phyloP scores from a whole-genome alignment of 2,888 invertebrate genomes.

The Hirtodrosophila confusa region DNA sequence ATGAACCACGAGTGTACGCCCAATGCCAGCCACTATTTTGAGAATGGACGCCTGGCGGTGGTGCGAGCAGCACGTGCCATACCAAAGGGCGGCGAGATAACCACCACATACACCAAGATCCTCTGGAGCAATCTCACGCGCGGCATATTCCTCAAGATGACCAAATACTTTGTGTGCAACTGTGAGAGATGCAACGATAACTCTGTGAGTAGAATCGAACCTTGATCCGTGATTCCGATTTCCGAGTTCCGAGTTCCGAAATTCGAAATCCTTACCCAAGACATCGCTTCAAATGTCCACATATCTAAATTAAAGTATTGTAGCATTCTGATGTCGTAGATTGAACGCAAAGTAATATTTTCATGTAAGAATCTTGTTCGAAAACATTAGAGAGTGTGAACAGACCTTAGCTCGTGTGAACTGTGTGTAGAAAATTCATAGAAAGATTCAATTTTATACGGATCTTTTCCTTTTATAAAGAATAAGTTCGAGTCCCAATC shows the following conservation, averaged over 20 bases:
- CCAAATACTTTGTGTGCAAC: slow-evolving; percentile 89
- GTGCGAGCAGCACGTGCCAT: slow-evolving; percentile 87
- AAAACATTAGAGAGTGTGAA: too few relatives aligned
- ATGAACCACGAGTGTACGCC: slow-evolving; percentile 90
- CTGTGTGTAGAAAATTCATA: too few relatives aligned
- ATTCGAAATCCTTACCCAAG: neutral
- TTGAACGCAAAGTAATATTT: too few relatives aligned
- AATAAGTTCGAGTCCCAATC: too few relatives aligned
- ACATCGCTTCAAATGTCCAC: too few relatives aligned
- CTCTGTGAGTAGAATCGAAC: slow-evolving; percentile 86
- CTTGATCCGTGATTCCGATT: neutral
- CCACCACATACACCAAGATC: slow-evolving; percentile 89
- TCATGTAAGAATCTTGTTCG: too few relatives aligned
- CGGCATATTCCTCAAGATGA: slow-evolving; percentile 86
- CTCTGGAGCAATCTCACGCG: slow-evolving; percentile 89
- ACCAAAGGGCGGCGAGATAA: slow-evolving; percentile 88
- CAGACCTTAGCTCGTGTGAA: too few relatives aligned
- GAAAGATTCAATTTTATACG: too few relatives aligned
- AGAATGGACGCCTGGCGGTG: slow-evolving; percentile 86
- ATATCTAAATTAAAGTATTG: too few relatives aligned
- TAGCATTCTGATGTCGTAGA: too few relatives aligned
- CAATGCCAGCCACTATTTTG: slow-evolving; percentile 89
- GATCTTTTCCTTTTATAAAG: too few relatives aligned
- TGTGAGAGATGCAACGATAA: slow-evolving; percentile 89
- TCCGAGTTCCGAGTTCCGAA: neutral